Percentiles rank a stretch among this genome's conserved stretches.
Evolutionary conservation across 2,113 vertebrate genomes (phyloP).

Genomic region (Strix aluco): DNA sequence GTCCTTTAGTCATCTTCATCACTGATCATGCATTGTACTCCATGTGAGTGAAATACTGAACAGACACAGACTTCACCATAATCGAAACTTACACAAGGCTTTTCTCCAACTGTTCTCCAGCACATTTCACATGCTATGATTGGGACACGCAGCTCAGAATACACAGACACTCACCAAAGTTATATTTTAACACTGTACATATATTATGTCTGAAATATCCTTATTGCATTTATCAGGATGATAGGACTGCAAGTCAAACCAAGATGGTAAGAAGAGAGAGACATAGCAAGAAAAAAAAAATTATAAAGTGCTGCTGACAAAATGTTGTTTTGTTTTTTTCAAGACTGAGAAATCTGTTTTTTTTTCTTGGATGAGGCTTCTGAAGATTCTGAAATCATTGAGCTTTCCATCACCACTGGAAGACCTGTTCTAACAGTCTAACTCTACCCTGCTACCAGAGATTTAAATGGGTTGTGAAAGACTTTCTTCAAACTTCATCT

Average conservation of each 20-base stretch:
- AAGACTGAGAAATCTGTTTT: not conserved
- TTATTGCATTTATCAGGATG: not conserved
- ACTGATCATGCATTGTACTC: not conserved
- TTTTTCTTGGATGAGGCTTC: not conserved
- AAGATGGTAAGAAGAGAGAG: not conserved
- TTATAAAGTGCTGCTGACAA: not conserved
- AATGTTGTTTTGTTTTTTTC: not conserved
- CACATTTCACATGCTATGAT: not conserved
- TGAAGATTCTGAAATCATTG: not conserved
- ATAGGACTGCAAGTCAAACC: not conserved
- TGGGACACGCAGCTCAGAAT: not conserved
- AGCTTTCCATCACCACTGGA: not conserved
- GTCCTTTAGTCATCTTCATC: not conserved
- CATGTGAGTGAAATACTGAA: not conserved
- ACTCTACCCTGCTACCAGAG: not conserved
- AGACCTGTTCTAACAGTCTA: not conserved
- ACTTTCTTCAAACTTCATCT: not conserved
- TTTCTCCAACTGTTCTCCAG: not conserved
- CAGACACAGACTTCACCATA: not conserved
- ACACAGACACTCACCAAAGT: not conserved
- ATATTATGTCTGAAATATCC: not conserved
- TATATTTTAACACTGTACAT: not conserved
- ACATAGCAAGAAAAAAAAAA: not conserved
- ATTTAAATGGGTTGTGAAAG: not conserved
- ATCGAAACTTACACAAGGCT: not conserved